These are phyloP conservation scores for Drosophila ogumai DNA, from an alignment of 1,140 invertebrate genomes.

Conservation along the genomic window DNA sequence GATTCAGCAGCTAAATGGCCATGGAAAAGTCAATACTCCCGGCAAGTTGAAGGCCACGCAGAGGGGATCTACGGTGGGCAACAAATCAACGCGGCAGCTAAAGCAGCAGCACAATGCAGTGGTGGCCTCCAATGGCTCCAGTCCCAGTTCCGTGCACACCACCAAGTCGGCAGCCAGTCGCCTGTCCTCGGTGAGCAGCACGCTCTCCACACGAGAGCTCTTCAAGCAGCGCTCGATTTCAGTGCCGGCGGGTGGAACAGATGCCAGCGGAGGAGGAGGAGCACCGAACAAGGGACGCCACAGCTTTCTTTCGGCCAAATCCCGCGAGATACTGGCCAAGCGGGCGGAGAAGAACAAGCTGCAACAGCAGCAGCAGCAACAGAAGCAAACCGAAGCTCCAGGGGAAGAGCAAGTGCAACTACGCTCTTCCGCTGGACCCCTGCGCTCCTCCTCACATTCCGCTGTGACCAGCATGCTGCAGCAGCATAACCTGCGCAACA, in stretches of 20 bases:
- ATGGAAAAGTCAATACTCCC: constrained; percentile 4
- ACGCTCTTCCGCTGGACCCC: constrained; percentile 54
- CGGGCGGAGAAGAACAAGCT: constrained; percentile 80
- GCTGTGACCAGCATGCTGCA: constrained; percentile 72
- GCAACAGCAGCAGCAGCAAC: constrained; percentile 68
- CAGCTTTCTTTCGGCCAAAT: constrained; percentile 82
- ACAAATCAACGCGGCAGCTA: constrained; percentile 65
- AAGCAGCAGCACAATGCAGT: constrained; percentile 74
- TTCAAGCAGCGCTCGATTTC: constrained; percentile 82
- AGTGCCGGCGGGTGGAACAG: constrained; percentile 64
- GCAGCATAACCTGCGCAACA: constrained; percentile 73
- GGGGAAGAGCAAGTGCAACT: constrained; percentile 72
- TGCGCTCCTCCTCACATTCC: constrained; percentile 81
- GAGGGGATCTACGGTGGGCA: constrained; percentile 51
- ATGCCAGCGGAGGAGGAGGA: background rate
- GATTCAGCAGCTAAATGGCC: constrained; percentile 68
- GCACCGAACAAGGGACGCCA: constrained; percentile 50
- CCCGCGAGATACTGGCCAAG: constrained; percentile 80
- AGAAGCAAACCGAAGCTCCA: constrained; percentile 66
- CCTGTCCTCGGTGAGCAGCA: constrained; percentile 76
- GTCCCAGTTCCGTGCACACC: constrained; percentile 80
- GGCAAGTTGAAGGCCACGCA: constrained; percentile 39
- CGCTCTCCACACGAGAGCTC: constrained; percentile 71
- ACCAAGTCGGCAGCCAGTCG: constrained; percentile 80
- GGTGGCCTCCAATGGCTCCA: constrained; percentile 75